Evolutionary conservation across 2,113 vertebrate species (phyloP).

Genomic region (Synodontis membranacea): DNA sequence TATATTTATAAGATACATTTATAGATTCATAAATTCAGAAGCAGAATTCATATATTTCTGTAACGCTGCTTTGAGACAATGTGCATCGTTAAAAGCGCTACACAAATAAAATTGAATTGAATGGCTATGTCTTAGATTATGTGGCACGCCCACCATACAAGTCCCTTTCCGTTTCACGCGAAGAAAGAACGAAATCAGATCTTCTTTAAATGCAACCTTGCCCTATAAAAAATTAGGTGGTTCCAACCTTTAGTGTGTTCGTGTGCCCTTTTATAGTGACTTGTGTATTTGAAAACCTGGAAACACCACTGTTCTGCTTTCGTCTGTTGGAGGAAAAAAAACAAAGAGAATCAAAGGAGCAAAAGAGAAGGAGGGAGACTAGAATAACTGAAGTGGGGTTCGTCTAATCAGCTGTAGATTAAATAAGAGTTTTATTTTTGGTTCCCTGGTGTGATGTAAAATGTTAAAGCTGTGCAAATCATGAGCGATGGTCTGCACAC

Average conservation of each 20-base stretch:
- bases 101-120: too few species aligned
- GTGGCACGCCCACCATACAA: not conserved
- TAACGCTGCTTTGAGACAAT: too few species aligned
- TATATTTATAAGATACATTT: too few species aligned
- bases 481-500: conserved; percentile 38
- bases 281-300: not conserved
- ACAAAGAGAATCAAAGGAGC: not conserved
- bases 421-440: conserved; percentile 38
- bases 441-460: conserved; percentile 5
- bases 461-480: conserved; percentile 47
- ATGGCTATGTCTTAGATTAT: not conserved
- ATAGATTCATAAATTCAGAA: too few species aligned
- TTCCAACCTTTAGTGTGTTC: not conserved
- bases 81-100: too few species aligned
- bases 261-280: not conserved
- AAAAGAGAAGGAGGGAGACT: not conserved
- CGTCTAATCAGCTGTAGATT: conserved; percentile 21
- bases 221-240: not conserved
- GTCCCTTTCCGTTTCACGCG: not conserved
- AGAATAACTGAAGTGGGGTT: not conserved
- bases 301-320: not conserved
- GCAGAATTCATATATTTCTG: too few species aligned
- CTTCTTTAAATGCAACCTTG: not conserved
- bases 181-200: not conserved
- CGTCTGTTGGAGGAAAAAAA: not conserved